Base-by-base conservation (phyloP, 2,797 vertebrate genomes). In the Lacerta viridis region DNA sequence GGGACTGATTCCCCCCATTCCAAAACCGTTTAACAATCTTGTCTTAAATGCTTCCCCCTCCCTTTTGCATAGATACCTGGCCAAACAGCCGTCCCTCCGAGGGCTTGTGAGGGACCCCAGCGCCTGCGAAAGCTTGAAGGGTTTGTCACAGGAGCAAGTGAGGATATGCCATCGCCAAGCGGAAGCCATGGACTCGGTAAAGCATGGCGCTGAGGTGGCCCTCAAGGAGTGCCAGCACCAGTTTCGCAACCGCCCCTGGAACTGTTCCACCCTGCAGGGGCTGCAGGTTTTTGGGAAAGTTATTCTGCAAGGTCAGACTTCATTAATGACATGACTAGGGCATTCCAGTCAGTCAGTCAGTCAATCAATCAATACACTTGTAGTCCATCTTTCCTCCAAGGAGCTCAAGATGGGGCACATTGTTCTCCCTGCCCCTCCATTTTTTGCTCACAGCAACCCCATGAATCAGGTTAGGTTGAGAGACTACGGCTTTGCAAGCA, bases 181-280 rank as follows among this genome's bases (percentile, higher is more conserved):
- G 91, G 97, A 97, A 96, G 97, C 98, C 92, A 97, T 98, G 98
- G 97, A 97, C 92, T 97, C 89, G 0, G 96, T 97, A 89, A 97
- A 96, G 94, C 91, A 86, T 61, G 98, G 96, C 0, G 92, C 92
- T 0, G 97, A 98, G 94, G 97, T 98, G 97, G 97, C 97, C 80
- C 96, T 97, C 27, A 96, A 98, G 61, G 96, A 98, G 96, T 97
- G 98, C 88, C 98, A 98, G 94, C 96, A 97, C 90, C 97, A 98
- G 95, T 97, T 98, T 92, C 96, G 96, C 88, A 97, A 97, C 87
- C 92, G 85, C 29, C 87, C 90, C 6, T 98, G 98, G 98, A 98
- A 98, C 92, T 98, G 98, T 92, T 98, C 98, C 89, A 98, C 95
- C 33, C 96, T 98, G 80, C 96, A 97, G 88, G 97, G 97, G 59